Base-by-base conservation (phyloP, 2,888 invertebrate genomes). In the Seladonia tumulorum region DNA sequence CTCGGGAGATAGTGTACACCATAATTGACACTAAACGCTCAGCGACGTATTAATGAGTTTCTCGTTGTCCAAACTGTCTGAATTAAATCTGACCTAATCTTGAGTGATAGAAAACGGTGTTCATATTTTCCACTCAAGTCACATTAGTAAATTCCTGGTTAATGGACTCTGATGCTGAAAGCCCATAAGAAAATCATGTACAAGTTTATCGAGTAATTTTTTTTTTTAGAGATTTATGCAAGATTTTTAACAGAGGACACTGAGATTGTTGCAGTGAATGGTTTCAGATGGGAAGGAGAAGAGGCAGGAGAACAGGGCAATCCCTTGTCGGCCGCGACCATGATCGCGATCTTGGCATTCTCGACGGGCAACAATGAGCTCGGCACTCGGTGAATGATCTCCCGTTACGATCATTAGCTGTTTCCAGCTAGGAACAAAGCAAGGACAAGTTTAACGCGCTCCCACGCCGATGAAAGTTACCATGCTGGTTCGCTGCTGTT, bases 371-470 rank as follows among this genome's bases (percentile, higher is more conserved):
- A 88, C 86, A 91, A 89, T 89, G 76, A 60, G 42, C 66, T 79
- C 70, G n/a, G 72, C n/a, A 73, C 18, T 22, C 71, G 78, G 76
- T 75, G 82, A 89, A 86, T 75, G 79, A 88, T 87, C 78, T 57
- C 12, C 45, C 47, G 70, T 75, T 82, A 88, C 85, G 89, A 79
- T 76, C 79, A 76, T 87, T 87, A 82, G 76, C 76, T 72, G 73
- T 74, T 77, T 81, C 70, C 66, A 39, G 22, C 1, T 49, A 76
- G 60, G 79, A 84, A 93, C 92, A 92, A 93, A 91, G 93, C 92
- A 94, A 93, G 93, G 93, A 90, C 92, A 90, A 84, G 79, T 87
- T 87, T 88, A 85, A 89, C 89, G 87, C 87, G 87, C 86, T 89
- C 90, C 86, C 83, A 88, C 82, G 85, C 72, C 78, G 86, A 86